Base-by-base conservation (phyloP, 2,888 invertebrate genomes). In the Punctoribates punctum region DNA sequence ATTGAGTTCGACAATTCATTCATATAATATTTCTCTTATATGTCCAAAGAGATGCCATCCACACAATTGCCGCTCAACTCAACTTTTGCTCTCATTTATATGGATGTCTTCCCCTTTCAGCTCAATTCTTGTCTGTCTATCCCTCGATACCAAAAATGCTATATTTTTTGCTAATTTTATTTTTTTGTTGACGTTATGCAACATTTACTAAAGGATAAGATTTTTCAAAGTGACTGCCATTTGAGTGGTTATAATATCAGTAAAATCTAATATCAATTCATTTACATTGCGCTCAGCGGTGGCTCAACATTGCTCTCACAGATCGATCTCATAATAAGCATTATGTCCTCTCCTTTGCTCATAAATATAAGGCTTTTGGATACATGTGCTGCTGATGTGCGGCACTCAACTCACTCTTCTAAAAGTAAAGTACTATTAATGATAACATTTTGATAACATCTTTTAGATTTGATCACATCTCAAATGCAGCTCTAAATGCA, bases 1-100 rank as follows among this genome's bases (percentile, higher is more conserved):
- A 20, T 67, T 67, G 38, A 67, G 34, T 42, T 38, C 29, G 67
- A 67, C 67, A 67, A 67, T 67, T 67, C 67, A 67, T 67, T 67
- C 67, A 67, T 34, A 67, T 67, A 67, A 67, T 67, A 38, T 67
- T 67, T 67, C 67, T 67, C 67, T 67, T 67, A 20, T 42, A 65
- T 20, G n/a, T 4, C 34, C 67, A 9, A 13, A 67, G 27, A 27
- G 17, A 67, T 67, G 67, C 38, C 34, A 38, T 67, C 17, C 67
- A 42, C 29, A 67, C 67, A 67, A 67, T 67, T 67, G 67, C 42
- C 67, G 38, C 20, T 65, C 29, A 11, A 42, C 42, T 67, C 67
- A 42, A 67, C 67, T 38, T 38, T 38, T 67, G 42, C 67, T 67
- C 67, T 67, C 38, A 20, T 27, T 8, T 60, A 20, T 20, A 11